Evolutionary conservation across 2,888 invertebrate genomes (phyloP).

Genomic region (Entomobrya proxima): DNA sequence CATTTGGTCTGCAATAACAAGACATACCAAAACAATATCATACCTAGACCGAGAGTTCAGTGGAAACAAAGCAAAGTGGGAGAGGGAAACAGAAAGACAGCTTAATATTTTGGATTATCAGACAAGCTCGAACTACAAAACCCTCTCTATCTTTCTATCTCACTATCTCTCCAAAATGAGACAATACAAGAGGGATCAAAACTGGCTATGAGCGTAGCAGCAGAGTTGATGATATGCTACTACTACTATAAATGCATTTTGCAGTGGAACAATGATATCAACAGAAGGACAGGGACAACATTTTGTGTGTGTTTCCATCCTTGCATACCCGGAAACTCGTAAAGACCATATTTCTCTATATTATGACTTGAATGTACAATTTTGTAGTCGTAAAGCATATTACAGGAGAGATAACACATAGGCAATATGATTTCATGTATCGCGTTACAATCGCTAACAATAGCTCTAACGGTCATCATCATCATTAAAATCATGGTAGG

Average conservation of each 20-base stretch:
- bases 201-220: constrained; percentile 8
- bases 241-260: not conserved
- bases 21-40: not conserved
- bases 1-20: not conserved
- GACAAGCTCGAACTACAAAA: not conserved
- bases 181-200: constrained; percentile 5
- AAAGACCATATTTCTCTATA: not conserved
- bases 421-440: too few relatives aligned
- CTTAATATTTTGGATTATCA: constrained; percentile 61
- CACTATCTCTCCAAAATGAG: not conserved
- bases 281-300: too few relatives aligned
- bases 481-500: too few relatives aligned
- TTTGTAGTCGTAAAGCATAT: not conserved
- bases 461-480: too few relatives aligned
- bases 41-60: too few relatives aligned
- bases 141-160: not conserved
- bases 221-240: not conserved
- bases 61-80: not conserved
- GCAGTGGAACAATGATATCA: too few relatives aligned
- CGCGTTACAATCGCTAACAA: too few relatives aligned
- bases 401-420: too few relatives aligned
- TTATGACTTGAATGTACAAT: too few relatives aligned
- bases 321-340: not conserved
- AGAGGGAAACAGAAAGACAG: constrained; percentile 32
- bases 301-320: not conserved